These are phyloP conservation scores for Phrynocephalus forsythii DNA, from an alignment of 2,797 vertebrate genomes.

Conservation along the genomic window DNA sequence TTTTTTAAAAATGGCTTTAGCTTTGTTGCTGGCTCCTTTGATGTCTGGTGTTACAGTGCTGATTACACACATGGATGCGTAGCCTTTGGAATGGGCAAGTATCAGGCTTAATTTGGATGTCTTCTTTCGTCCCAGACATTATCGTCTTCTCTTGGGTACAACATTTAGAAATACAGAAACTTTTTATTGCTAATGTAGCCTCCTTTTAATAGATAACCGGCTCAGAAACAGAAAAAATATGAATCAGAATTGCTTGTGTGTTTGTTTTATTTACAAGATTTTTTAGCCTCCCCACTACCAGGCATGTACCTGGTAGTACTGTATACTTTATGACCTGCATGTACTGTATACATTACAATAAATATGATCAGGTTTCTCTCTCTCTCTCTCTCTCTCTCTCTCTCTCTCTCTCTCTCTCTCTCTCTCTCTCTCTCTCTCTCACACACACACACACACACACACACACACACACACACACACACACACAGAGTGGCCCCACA, in stretches of 20 bases:
- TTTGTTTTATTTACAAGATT: too few species aligned
- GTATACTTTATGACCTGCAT: too few species aligned
- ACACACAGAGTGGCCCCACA: too few species aligned
- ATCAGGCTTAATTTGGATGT: background rate
- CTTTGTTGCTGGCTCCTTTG: background rate
- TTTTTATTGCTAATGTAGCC: background rate
- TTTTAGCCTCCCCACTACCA: too few species aligned
- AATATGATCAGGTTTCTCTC: too few species aligned
- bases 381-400: background rate
- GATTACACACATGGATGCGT: background rate
- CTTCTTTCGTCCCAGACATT: fast-evolving
- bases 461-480: background rate
- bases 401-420: too few species aligned
- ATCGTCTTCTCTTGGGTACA: background rate
- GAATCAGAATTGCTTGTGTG: background rate
- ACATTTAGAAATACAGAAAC: background rate
- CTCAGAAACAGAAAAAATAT: background rate
- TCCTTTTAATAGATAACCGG: background rate
- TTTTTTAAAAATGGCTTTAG: background rate
- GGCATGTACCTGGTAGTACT: too few species aligned
- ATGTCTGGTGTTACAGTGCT: background rate
- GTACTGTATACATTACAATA: too few species aligned
- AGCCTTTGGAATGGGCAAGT: background rate
- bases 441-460: background rate
- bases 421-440: too few species aligned